Evolutionary conservation across 2,113 vertebrate genomes (phyloP).

Genomic region (Dasyurus viverrinus): DNA sequence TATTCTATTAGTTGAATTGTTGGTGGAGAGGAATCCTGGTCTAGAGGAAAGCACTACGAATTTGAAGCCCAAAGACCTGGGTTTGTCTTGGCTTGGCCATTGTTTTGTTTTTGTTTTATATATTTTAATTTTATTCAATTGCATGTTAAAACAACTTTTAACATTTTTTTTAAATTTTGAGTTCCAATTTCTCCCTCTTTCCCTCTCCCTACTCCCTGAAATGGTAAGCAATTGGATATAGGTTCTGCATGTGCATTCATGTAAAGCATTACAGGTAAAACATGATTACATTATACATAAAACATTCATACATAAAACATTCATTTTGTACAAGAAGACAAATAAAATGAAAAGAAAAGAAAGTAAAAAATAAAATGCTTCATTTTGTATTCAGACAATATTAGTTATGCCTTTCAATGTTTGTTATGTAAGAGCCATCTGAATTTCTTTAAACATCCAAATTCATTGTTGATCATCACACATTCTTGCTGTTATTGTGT

Average conservation of each 20-base stretch:
- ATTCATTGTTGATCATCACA: background rate
- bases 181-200: background rate
- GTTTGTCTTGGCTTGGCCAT: background rate
- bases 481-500: background rate
- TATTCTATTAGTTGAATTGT: background rate
- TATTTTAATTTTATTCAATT: background rate
- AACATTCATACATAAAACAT: background rate
- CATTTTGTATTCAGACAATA: background rate
- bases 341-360: conserved; percentile 40
- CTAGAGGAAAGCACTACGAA: background rate
- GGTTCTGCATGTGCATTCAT: no score
- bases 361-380: background rate
- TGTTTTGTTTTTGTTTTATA: background rate
- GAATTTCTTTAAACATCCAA: no score
- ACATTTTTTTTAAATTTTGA: background rate
- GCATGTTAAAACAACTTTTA: background rate
- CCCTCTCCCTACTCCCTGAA: background rate
- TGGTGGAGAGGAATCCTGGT: background rate
- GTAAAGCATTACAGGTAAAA: background rate
- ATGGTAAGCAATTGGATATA: no score
- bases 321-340: background rate
- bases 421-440: no score
- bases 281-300: background rate
- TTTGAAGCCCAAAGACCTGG: conserved; percentile 3
- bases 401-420: background rate